Conservation (phyloP, 2,888 invertebrate species). For the Orchestes rusci region DNA sequence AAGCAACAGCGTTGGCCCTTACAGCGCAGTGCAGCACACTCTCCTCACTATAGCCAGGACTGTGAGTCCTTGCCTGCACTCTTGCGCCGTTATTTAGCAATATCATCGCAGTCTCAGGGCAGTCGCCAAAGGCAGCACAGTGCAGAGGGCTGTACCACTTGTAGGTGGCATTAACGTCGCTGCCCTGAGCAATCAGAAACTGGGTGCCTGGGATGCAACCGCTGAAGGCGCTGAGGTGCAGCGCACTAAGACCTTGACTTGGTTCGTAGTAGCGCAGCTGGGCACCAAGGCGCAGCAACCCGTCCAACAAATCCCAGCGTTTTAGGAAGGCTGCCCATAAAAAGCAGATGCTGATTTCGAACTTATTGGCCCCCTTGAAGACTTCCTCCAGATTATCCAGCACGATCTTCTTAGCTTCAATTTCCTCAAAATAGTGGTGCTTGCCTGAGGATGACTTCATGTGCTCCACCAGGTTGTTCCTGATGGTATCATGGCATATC, state of each 20-base stretch:
- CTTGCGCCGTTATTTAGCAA: constrained; percentile 66
- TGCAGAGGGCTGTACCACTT: constrained; percentile 78
- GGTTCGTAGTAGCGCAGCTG: constrained; percentile 64
- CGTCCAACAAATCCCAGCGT: constrained; percentile 57
- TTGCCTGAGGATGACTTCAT: constrained; percentile 62
- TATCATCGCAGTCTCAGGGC: constrained; percentile 70
- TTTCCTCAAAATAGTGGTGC: constrained; percentile 61
- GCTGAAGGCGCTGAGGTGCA: constrained; percentile 72
- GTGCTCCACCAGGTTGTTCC: constrained; percentile 66
- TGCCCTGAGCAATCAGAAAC: constrained; percentile 60
- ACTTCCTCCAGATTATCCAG: constrained; percentile 50
- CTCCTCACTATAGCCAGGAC: constrained; percentile 56
- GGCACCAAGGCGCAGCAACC: constrained; percentile 59
- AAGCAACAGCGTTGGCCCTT: constrained; percentile 74
- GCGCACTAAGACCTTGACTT: constrained; percentile 61
- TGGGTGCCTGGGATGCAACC: constrained; percentile 66
- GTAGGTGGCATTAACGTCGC: constrained; percentile 61
- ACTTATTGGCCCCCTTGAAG: constrained; percentile 51
- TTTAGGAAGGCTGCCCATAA: constrained; percentile 71
- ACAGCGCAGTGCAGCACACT: constrained; percentile 80
- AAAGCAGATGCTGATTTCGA: constrained; percentile 64
- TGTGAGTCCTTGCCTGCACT: constrained; percentile 58
- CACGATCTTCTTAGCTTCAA: constrained; percentile 61
- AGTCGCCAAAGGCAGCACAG: constrained; percentile 84
- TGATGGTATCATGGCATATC: constrained; percentile 65